These are phyloP conservation scores for Hippocampus zosterae DNA, from an alignment of 2,113 vertebrate genomes.

Conservation along the genomic window DNA sequence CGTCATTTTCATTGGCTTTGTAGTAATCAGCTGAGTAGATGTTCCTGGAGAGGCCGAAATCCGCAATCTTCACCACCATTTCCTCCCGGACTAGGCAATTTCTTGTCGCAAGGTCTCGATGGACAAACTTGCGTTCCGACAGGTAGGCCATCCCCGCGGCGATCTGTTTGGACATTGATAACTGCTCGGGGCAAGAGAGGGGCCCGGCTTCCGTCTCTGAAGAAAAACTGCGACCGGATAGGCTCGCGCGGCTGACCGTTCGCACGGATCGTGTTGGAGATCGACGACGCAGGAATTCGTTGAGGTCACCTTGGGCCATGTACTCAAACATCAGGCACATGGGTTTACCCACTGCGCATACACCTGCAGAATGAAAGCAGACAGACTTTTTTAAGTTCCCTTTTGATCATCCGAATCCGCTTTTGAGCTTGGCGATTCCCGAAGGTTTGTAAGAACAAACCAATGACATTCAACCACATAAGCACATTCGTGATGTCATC, in stretches of 20 bases:
- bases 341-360: slow-evolving; percentile 94
- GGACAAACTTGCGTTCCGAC: slow-evolving; percentile 95
- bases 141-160: slow-evolving; percentile 94
- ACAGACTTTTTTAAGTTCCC: neutral
- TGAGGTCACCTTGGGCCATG: slow-evolving; percentile 94
- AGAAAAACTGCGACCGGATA: slow-evolving; percentile 57
- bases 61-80: slow-evolving; percentile 94
- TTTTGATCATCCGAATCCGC: neutral
- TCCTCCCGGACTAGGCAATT: slow-evolving; percentile 93
- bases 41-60: slow-evolving; percentile 94
- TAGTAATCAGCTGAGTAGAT: slow-evolving; percentile 98
- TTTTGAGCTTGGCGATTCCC: neutral
- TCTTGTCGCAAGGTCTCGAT: slow-evolving; percentile 91
- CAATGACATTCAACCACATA: slow-evolving; percentile 9
- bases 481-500: slow-evolving; percentile 17
- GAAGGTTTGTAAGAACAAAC: slow-evolving; percentile 4
- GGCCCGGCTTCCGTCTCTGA: slow-evolving; percentile 61
- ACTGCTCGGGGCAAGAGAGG: slow-evolving; percentile 81
- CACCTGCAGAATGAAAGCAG: slow-evolving; percentile 69
- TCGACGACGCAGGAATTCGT: slow-evolving; percentile 86
- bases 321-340: slow-evolving; percentile 98
- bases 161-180: slow-evolving; percentile 90
- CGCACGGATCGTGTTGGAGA: slow-evolving; percentile 72
- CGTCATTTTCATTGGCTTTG: slow-evolving; percentile 94
- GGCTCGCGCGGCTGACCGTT: slow-evolving; percentile 71